Evolutionary conservation across 1,140 invertebrate species (phyloP), one percentile per base, ranked within the genome.

Genomic region (Meloidogyne floridensis): DNA sequence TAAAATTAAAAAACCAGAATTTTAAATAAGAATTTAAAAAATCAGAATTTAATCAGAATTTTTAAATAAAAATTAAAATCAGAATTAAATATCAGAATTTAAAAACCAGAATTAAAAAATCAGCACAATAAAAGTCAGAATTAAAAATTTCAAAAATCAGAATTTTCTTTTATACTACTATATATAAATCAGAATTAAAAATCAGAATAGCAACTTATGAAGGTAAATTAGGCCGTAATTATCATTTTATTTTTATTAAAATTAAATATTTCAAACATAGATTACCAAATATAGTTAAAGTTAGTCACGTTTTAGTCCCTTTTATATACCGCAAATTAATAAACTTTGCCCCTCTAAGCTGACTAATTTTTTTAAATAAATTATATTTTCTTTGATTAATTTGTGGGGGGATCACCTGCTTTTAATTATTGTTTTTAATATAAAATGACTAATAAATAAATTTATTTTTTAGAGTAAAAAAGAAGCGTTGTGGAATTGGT

Each of bases 281-380:
- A 47, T 3, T 47, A 3, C 43, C 43, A 47, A 65, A 65, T 65
- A 5, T n/a, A 65, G 0, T 65, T n/a, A n/a, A 4, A 65, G 15
- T 65, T 65, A 65, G n/a, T 65, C 59, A 65, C 59, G n/a, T 65
- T 65, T 65, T 15, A 15, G 0, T 65, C n/a, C 59, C 59, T n/a
- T 65, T 65, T 65, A 65, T 65, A 65, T 4, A 5, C 32, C 1
- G 32, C n/a, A 65, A 65, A 15, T 65, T 65, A 2, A n/a, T 65
- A 65, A 65, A 65, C 59, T 65, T 15, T 65, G 59, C 59, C 56
- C 32, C 32, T 32, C 56, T 59, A 59, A 59, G 15, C 7, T 65
- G 59, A 65, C n/a, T 65, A 65, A 65, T 65, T n/a, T n/a, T n/a
- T n/a, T 65, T 18, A 65, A 65, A n/a, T 65, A 65, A 65, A n/a